Evolutionary conservation across 2,113 vertebrate species (phyloP).

Genomic region (Apeltes quadracus): DNA sequence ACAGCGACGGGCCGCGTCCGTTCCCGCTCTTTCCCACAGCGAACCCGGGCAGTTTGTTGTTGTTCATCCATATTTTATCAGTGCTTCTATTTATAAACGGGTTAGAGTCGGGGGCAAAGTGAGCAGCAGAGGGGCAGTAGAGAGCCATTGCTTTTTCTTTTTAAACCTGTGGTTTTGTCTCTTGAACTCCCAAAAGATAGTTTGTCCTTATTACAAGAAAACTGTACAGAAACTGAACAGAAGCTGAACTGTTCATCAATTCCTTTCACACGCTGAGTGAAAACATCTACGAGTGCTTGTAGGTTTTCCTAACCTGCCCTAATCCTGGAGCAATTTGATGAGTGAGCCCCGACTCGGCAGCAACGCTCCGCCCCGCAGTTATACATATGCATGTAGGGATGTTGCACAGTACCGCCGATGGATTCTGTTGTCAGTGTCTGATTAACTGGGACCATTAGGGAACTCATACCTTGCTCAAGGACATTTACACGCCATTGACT

Average conservation of each 20-base stretch:
- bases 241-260: constrained; percentile 8
- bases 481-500: constrained; percentile 30
- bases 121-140: constrained; percentile 15
- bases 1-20: constrained; percentile 17
- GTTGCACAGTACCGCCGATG: constrained; percentile 28
- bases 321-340: constrained; percentile 38
- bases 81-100: constrained; percentile 69
- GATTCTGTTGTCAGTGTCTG: constrained; percentile 13
- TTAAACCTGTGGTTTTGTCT: neutral
- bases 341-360: constrained; percentile 26
- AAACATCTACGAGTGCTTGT: constrained; percentile 8
- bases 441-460: constrained; percentile 17
- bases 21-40: constrained; percentile 25
- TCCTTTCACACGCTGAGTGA: neutral
- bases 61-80: constrained; percentile 76
- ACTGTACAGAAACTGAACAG: constrained; percentile 21
- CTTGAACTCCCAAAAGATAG: constrained; percentile 14
- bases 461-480: constrained; percentile 24
- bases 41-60: constrained; percentile 56
- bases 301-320: constrained; percentile 30
- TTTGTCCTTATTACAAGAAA: constrained; percentile 27
- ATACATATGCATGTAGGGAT: constrained; percentile 6
- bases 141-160: neutral
- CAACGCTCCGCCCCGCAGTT: constrained; percentile 20
- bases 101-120: constrained; percentile 47